Evolutionary conservation across 2,888 invertebrate genomes (phyloP), one percentile per base, ranked within the genome.

Genomic region (Fissipunctia ypsillon): DNA sequence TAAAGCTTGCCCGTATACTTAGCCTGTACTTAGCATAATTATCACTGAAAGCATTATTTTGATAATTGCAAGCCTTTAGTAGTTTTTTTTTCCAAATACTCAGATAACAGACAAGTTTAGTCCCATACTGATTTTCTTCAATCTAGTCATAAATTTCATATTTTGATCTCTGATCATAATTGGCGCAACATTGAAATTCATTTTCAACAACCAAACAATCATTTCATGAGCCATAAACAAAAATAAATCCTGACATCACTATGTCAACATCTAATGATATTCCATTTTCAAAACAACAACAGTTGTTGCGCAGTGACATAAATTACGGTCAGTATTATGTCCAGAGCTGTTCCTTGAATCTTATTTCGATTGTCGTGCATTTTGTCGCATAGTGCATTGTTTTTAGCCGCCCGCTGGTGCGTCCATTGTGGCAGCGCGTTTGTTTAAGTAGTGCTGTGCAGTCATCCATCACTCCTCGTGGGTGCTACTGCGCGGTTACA

Each of bases 401-500:
- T 90, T 94, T 91, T 92, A 77, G 88, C 77, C 87, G 71, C 93
- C 92, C 88, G 93, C 93, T 92, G 93, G 78, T 76, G 64, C 59
- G 74, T 74, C 63, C 63, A 81, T 87, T 86, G 86, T 88, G 77
- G 78, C 73, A 68, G 48, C 38, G 72, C 35, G 76, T 81, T 87
- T 91, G 91, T 91, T 92, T 92, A 91, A 89, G 92, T 90, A 90
- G 92, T 90, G 81, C 82, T 86, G 81, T 76, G 79, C 63, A 77
- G 78, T 73, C 78, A 93, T 94, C 92, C 91, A 93, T 93, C 94
- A 91, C 90, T 69, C 85, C 84, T 87, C 83, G 90, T 88, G 91
- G 91, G 89, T 87, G 94, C 95, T 95, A 95, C 95, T 93, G 95
- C 93, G 93, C 91, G 95, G 95, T 94, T 91, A 71, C 77, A 87